Evolutionary conservation across 92 coral and sea anemone species (phyloP), one percentile per base, ranked within the genome.

Genomic region (Palythoa grandiflora): DNA sequence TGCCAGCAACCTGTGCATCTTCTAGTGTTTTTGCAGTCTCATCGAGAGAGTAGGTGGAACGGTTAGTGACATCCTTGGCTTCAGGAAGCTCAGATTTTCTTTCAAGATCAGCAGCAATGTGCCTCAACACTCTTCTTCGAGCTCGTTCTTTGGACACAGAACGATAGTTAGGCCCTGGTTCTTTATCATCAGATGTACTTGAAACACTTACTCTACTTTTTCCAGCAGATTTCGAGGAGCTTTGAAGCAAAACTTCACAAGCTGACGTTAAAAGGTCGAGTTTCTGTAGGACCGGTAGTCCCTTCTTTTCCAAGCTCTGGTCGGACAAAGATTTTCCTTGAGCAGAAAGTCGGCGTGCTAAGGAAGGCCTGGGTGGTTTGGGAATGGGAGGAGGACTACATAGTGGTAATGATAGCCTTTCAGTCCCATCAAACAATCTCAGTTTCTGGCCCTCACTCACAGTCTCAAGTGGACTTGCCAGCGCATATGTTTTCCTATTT

Each of bases 401-500:
- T 10, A 89, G 79, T 5, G 96, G 91, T 52, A 93, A 51, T 63
- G 93, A 51, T 14, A 84, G 93, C 51, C 94, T 80, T 21, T 87
- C 78, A 51, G 93, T 95, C 13, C 98, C 98, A 81, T 95, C 98
- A 81, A 93, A 95, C 65, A 95, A 81, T 28, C 89, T 84, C 38
- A 95, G 80, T 68, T 93, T 94, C 13, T 83, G 84, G 3, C 87
- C 92, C 38, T 95, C 98, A 3, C 98, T 95, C 47, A 95, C 94
- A 2, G 98, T 95, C 81, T 95, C 98, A 68, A 95, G 89, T 1
- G 98, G 98, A 79, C 96, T 95, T 44, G 98, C 98, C 38, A 95
- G 76, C 9, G 98, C 98, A 71, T 95, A 95, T 5, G 98, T 95
- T 71, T 95, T 95, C 20, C 98, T 93, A 72, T 95, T 95, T 36